Conservation (phyloP, 2,113 vertebrate genomes). For the Archilochus colubris region DNA sequence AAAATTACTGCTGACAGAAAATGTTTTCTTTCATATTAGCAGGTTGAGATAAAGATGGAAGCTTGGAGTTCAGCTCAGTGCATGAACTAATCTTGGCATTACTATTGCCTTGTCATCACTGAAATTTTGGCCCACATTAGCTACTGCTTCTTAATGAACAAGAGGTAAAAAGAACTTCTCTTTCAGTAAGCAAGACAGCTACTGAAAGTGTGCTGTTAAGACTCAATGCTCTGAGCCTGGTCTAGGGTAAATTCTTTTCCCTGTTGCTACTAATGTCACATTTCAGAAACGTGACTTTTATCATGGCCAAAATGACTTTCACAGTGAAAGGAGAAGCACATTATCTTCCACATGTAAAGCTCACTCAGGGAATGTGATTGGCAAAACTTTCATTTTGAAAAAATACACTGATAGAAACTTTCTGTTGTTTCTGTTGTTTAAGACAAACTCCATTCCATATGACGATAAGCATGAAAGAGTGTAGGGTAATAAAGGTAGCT, state of each 20-base stretch:
- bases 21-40: neutral
- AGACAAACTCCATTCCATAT: neutral
- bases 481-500: neutral
- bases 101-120: neutral
- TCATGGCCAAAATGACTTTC: neutral
- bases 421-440: neutral
- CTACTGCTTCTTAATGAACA: neutral
- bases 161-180: neutral
- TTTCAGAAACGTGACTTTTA: neutral
- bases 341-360: slow-evolving; percentile 18
- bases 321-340: neutral
- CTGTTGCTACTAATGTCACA: neutral
- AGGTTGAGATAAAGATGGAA: neutral
- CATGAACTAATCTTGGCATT: neutral
- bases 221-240: neutral
- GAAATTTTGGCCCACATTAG: neutral
- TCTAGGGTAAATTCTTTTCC: neutral
- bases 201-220: neutral
- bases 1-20: neutral
- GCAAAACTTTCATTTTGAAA: neutral
- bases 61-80: neutral
- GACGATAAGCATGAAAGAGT: neutral
- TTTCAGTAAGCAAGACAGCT: neutral
- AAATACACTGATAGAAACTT: neutral
- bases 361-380: neutral